A percentile compares a stretch with the other conserved stretches of the same genome.
These are phyloP conservation scores for Vanessa tameamea DNA, from an alignment of 1,140 invertebrate species.

Conservation along the genomic window DNA sequence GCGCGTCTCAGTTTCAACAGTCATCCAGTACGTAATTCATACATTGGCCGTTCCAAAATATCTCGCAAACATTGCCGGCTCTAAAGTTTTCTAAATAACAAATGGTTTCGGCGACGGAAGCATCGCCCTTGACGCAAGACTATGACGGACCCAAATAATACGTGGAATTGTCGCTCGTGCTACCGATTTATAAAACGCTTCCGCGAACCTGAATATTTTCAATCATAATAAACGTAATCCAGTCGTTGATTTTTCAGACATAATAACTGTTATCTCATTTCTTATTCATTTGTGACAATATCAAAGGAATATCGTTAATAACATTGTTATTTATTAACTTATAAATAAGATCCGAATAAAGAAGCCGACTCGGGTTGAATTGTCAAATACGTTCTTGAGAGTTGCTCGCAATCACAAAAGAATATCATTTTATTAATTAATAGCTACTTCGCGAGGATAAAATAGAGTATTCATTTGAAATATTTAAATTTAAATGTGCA, in stretches of 20 bases:
- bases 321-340: neutral
- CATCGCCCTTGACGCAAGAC: slow-evolving; percentile 56
- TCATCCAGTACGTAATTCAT: slow-evolving; percentile 55
- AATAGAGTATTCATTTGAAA: too few species aligned
- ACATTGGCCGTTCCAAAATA: slow-evolving; percentile 65
- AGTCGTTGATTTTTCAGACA: too few species aligned
- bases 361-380: neutral
- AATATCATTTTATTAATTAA: neutral
- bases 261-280: too few species aligned
- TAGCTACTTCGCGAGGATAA: too few species aligned
- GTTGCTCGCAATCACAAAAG: neutral
- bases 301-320: neutral
- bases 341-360: neutral
- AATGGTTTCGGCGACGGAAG: slow-evolving; percentile 63
- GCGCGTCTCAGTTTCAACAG: slow-evolving; percentile 50
- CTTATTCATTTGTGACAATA: neutral
- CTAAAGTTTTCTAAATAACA: slow-evolving; percentile 65
- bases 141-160: slow-evolving; percentile 15
- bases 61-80: slow-evolving; percentile 48
- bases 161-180: neutral
- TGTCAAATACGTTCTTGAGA: neutral
- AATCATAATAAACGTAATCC: slow-evolving; percentile 12
- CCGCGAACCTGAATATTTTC: neutral
- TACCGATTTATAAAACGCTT: slow-evolving; percentile 22
- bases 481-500: too few species aligned